A percentile compares a stretch with the other conserved stretches of the same genome.
Evolutionary conservation across 2,113 vertebrate genomes (phyloP).

Genomic region (Protomyctophum bolini): DNA sequence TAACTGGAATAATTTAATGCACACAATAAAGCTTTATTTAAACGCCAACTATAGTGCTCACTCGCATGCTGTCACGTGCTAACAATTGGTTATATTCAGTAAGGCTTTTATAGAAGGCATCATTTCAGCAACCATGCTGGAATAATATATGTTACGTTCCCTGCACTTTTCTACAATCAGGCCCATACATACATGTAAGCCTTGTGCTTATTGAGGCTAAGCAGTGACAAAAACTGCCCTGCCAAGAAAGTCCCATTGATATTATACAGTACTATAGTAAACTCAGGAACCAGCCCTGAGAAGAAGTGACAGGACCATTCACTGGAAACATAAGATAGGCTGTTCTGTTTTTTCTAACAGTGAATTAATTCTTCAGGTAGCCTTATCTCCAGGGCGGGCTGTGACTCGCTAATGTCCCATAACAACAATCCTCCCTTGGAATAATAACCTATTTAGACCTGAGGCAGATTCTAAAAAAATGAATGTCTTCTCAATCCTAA

Average conservation of each 20-base stretch:
- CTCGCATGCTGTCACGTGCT: no score
- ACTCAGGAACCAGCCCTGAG: background rate
- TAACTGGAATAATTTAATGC: no score
- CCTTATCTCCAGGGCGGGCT: background rate
- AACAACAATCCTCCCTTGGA: background rate
- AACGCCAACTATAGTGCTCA: no score
- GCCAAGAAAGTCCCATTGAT: background rate
- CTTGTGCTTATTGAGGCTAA: background rate
- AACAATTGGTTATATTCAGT: no score
- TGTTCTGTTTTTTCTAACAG: background rate
- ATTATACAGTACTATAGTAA: background rate
- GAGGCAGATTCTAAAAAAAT: no score
- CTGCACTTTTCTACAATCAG: background rate
- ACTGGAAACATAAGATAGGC: slow-evolving; percentile 5
- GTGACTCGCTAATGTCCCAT: background rate
- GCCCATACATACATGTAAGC: background rate
- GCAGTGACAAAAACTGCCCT: background rate
- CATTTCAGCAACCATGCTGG: no score
- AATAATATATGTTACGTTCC: no score
- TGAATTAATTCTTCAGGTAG: background rate
- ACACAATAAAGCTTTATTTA: no score
- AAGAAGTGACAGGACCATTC: background rate
- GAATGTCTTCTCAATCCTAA: no score
- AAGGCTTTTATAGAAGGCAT: no score
- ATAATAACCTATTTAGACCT: background rate